A percentile compares a stretch with the other conserved stretches of the same genome.
Conservation (phyloP, 2,797 vertebrate species). For the Centropyge bicolor region DNA sequence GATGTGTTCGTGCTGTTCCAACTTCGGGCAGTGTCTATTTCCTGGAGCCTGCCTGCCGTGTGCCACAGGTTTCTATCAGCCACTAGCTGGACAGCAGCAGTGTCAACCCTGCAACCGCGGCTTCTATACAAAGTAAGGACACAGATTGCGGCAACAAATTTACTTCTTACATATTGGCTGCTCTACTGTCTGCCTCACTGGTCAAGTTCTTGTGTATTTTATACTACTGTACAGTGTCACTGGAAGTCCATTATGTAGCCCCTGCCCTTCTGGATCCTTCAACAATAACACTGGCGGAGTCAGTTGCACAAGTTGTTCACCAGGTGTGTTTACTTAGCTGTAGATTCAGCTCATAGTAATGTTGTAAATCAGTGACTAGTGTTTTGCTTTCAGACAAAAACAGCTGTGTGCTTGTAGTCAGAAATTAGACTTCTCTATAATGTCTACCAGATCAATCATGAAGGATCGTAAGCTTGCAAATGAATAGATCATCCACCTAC, state of each 20-base stretch:
- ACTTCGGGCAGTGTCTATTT: constrained; percentile 81
- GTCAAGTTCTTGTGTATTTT: constrained; percentile 3
- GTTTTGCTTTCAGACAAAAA: constrained; percentile 8
- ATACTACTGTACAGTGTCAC: constrained; percentile 75
- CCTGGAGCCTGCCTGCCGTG: constrained; percentile 85
- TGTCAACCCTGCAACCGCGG: constrained; percentile 89
- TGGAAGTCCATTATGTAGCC: constrained; percentile 83
- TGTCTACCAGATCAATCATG: neutral
- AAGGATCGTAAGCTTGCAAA: neutral
- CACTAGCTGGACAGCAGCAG: constrained; percentile 79
- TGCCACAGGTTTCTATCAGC: constrained; percentile 85
- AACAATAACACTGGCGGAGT: constrained; percentile 82
- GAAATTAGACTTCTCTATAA: neutral
- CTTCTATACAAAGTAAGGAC: constrained; percentile 86
- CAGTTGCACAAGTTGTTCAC: constrained; percentile 84
- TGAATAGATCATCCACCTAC: neutral
- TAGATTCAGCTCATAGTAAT: neutral
- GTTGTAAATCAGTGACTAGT: constrained; percentile 16
- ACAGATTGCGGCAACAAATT: neutral
- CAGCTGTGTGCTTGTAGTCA: neutral
- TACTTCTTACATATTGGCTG: neutral
- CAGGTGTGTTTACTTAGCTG: constrained; percentile 79
- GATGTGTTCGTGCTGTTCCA: constrained; percentile 86
- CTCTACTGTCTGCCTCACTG: neutral
- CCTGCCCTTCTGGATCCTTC: constrained; percentile 86